Percentiles rank a stretch among this genome's conserved stretches.
phyloP scores from a whole-genome alignment of 1,140 invertebrate genomes.

The Lithobius niger region DNA sequence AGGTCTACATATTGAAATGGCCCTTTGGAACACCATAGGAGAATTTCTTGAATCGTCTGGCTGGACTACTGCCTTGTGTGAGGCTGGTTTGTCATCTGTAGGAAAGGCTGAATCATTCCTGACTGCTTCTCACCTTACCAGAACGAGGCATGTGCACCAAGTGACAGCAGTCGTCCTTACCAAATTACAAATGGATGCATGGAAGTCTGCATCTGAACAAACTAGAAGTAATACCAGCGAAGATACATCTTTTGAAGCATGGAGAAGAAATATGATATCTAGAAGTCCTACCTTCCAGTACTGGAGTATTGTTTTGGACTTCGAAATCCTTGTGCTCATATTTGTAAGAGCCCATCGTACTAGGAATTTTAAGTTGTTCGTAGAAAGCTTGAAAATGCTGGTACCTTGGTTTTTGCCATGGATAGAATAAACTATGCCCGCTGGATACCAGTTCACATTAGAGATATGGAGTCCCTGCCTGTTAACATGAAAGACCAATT shows the following conservation, averaged over 20 bases:
- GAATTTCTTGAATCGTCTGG: conserved; percentile 18
- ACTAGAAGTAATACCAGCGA: background rate
- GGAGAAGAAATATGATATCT: conserved; percentile 9
- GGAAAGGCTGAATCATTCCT: conserved; percentile 13
- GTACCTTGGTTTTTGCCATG: conserved; percentile 16
- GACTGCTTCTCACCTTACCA: conserved; percentile 12
- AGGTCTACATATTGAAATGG: conserved; percentile 20
- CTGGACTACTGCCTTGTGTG: conserved; percentile 15
- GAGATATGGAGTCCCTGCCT: conserved; percentile 13
- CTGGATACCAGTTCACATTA: conserved; percentile 15
- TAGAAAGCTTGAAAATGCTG: conserved; percentile 8
- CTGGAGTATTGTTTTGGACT: conserved; percentile 11
- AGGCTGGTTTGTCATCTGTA: background rate
- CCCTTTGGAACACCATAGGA: conserved; percentile 19
- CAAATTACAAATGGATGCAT: background rate
- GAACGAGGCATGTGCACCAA: conserved; percentile 15
- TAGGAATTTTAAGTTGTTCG: conserved; percentile 14
- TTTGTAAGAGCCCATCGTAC: conserved; percentile 12
- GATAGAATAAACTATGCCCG: conserved; percentile 11
- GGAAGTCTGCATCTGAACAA: background rate
- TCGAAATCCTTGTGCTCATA: conserved; percentile 12
- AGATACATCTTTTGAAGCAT: conserved; percentile 7
- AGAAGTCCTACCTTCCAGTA: conserved; percentile 14
- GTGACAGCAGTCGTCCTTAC: conserved; percentile 8
- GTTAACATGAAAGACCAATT: conserved; percentile 11